Conservation (phyloP, 2,888 invertebrate genomes). For the Xestia xanthographa region DNA sequence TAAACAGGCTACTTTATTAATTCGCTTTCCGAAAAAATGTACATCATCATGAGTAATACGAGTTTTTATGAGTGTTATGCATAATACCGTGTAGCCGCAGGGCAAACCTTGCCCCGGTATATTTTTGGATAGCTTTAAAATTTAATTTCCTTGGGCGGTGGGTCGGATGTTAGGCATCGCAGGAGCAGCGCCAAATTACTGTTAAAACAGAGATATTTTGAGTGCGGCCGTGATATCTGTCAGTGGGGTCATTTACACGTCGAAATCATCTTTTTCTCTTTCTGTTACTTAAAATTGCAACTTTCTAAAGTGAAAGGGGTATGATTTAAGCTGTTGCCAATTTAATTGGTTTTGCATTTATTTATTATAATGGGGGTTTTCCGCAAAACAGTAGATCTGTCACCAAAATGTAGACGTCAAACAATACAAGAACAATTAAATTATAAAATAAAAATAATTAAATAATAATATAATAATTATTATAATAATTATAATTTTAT, state of each 20-base stretch:
- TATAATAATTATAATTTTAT: too few species aligned
- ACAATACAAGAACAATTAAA: too few species aligned
- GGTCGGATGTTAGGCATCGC: slow-evolving; percentile 65
- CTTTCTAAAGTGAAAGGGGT: not conserved
- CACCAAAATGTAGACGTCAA: too few species aligned
- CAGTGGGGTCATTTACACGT: slow-evolving; percentile 48
- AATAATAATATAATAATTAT: too few species aligned
- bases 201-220: slow-evolving; percentile 70
- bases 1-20: slow-evolving; percentile 55
- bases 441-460: too few species aligned
- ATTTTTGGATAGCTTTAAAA: slow-evolving; percentile 70
- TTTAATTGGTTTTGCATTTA: too few species aligned
- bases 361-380: too few species aligned
- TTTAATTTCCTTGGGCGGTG: slow-evolving; percentile 70
- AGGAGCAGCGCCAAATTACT: slow-evolving; percentile 65
- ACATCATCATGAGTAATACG: slow-evolving; percentile 60
- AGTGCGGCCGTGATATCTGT: slow-evolving; percentile 70
- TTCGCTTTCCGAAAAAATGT: slow-evolving; percentile 57
- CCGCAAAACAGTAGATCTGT: too few species aligned
- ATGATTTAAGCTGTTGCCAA: too few species aligned
- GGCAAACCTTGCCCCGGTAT: slow-evolving; percentile 54
- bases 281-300: not conserved
- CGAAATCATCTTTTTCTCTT: not conserved
- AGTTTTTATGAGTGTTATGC: slow-evolving; percentile 64
- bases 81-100: slow-evolving; percentile 61